These are phyloP conservation scores for Poecile montanus DNA, from an alignment of 2,797 vertebrate genomes.

Conservation along the genomic window DNA sequence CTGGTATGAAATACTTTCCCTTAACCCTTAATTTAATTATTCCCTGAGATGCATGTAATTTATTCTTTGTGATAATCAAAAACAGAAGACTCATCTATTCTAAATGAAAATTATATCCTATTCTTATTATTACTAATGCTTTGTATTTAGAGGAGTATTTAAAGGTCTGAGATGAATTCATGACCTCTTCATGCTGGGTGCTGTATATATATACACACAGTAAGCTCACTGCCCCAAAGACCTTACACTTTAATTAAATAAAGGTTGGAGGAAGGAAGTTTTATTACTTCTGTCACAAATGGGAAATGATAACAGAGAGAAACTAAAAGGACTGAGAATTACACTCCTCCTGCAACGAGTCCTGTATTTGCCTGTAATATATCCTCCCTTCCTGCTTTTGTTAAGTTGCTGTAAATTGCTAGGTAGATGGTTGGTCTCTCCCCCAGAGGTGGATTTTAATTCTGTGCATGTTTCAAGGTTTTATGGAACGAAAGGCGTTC, in stretches of 20 bases:
- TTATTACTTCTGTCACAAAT: conserved; percentile 62
- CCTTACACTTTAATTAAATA: conserved; percentile 58
- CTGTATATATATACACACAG: not conserved
- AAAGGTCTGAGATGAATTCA: conserved; percentile 33
- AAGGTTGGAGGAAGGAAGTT: conserved; percentile 65
- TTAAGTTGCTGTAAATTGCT: conserved; percentile 49
- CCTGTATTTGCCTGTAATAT: conserved; percentile 59
- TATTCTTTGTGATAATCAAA: conserved; percentile 2
- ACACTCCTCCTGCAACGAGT: conserved; percentile 18
- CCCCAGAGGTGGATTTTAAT: conserved; percentile 24
- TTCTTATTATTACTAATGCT: conserved; percentile 29
- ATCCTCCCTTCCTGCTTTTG: conserved; percentile 69
- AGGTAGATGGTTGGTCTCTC: conserved; percentile 43
- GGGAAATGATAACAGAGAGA: conserved; percentile 64
- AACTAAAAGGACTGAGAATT: conserved; percentile 59
- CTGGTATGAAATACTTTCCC: not conserved
- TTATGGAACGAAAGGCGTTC: conserved; percentile 8
- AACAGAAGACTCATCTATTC: conserved; percentile 13
- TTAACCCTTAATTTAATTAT: conserved; percentile 27
- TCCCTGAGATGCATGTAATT: not conserved
- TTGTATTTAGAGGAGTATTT: conserved; percentile 11
- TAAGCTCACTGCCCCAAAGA: conserved; percentile 52
- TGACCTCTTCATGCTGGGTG: not conserved
- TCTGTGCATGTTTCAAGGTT: conserved; percentile 31
- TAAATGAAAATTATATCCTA: conserved; percentile 42